Evolutionary conservation across 2,888 invertebrate species (phyloP), one percentile per base, ranked within the genome.

Genomic region (Hecatera dysodea): DNA sequence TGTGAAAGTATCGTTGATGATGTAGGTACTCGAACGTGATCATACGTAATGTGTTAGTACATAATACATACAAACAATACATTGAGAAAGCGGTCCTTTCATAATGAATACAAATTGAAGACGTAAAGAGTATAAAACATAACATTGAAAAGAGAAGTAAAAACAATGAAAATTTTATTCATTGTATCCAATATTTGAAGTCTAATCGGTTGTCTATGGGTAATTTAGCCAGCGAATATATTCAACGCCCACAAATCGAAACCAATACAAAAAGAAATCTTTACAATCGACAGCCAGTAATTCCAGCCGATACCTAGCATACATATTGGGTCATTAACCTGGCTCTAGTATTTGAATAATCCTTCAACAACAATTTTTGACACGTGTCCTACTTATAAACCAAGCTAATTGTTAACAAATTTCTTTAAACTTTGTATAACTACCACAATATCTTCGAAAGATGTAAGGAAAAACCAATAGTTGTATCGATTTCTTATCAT

Each of bases 41-140:
- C 44, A 67, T 50, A 67, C 56, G 64, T 78, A 64, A 56, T 72
- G 46, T 67, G 42, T 55, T 50, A 50, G 44, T 59, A 77, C 59
- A 33, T 66, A 57, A 1, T 12, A 52, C 12, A 27, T 22, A 75
- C 22, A 36, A 24, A 55, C 52, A 55, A 48, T 53, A 56, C 12
- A 70, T 52, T 36, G 48, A 61, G 73, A 78, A 81, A 81, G 78
- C 55, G 36, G 29, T 60, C 50, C 53, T 77, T 55, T 55, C 39
- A 53, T 44, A 55, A 50, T 3, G 24, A 48, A 55, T 39, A 56
- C 24, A 56, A 56, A 46, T 52, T 74, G 33, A 19, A 19, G 15
- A 22, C 44, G 55, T 36, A 39, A 42, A 29, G 11, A 56, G 19
- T 36, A n/a, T 39, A 22, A 39, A 39, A 77, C 12, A 44, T 39